phyloP scores from a whole-genome alignment of 92 coral and sea anemone genomes.

The Desmophyllum pertusum region DNA sequence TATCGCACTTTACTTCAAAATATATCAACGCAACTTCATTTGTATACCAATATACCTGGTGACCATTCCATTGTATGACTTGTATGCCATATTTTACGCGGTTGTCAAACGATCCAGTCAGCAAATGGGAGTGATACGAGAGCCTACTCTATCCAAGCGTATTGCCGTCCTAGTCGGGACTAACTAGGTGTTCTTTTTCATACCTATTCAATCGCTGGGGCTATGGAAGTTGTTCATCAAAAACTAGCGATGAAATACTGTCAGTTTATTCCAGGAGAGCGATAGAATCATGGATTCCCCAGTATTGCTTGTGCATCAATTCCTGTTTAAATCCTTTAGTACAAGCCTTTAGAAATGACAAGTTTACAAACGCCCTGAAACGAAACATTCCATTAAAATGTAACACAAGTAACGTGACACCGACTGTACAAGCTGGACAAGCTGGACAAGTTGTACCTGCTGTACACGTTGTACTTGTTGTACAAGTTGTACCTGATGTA shows the following conservation, averaged over 20 bases:
- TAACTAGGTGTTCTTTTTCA: conserved; percentile 42
- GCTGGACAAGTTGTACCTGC: background rate
- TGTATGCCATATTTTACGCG: conserved; percentile 47
- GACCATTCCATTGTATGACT: conserved; percentile 41
- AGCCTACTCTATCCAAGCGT: conserved; percentile 45
- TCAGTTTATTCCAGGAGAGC: background rate
- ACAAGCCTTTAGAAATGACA: conserved; percentile 53
- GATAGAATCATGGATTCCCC: conserved; percentile 39
- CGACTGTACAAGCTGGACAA: background rate
- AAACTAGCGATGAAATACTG: background rate
- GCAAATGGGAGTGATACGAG: conserved; percentile 46
- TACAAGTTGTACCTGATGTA: background rate
- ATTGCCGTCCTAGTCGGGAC: conserved; percentile 52
- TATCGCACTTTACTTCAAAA: background rate
- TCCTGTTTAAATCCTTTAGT: conserved; percentile 50
- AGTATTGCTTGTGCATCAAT: conserved; percentile 40
- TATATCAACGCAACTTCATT: background rate
- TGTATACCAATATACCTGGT: conserved; percentile 10
- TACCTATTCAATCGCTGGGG: conserved; percentile 32
- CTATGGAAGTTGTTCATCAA: background rate
- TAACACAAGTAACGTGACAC: background rate
- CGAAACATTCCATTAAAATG: background rate
- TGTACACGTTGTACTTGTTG: background rate
- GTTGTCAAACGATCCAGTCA: conserved; percentile 35
- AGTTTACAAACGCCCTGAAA: conserved; percentile 38